Base-by-base conservation (phyloP, 2,113 vertebrate genomes). In the Brienomyrus longianalis region DNA sequence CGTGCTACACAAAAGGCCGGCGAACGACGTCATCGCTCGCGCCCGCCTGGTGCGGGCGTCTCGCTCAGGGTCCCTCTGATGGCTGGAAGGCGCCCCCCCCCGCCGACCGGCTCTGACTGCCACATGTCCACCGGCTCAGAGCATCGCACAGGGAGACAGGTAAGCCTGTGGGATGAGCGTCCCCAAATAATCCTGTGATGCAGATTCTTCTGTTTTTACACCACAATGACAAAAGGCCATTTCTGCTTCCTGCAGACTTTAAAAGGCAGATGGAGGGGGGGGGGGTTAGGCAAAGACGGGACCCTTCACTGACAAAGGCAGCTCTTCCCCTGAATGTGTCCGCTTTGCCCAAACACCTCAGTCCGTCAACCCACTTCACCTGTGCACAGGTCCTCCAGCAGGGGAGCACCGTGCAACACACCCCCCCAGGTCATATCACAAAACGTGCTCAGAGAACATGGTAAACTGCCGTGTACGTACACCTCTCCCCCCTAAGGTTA, bases 1-100 rank as follows among this genome's bases (percentile, higher is more conserved):
- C 93, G 93, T 92, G 93, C 92, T 88, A 86, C 92, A 95, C 93
- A 94, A 95, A 94, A 92, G 92, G 91, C 43, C 88, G 43, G 80
- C 17, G 8, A 19, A 84, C 39, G 19, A 48, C 39, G 80, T 77
- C 39, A 84, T 48, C 19, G 21, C 43, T 48, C 8, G 19, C 15
- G 10, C 13, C 27, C 9, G 7, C 83, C 39, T 45, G 4, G 74
- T 10, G 43, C 17, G 0, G 35, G 39, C 2, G 15, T 45, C 39
- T 9, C 19, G 6, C 43, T 50, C 19, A 17, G 43, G 43, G 21
- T 5, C 4, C 15, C 80, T 2, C 17, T 21, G 21, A 9, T 21
- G 21, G 0, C 56, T 2, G 21, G 56, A 59, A 59, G 21, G 19
- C 27, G 11, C 83, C 21, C 39, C 31, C 31, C 31, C 83, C 2